These are phyloP conservation scores for Dugesia japonica DNA, from an alignment of 2,888 invertebrate genomes.

Conservation along the genomic window DNA sequence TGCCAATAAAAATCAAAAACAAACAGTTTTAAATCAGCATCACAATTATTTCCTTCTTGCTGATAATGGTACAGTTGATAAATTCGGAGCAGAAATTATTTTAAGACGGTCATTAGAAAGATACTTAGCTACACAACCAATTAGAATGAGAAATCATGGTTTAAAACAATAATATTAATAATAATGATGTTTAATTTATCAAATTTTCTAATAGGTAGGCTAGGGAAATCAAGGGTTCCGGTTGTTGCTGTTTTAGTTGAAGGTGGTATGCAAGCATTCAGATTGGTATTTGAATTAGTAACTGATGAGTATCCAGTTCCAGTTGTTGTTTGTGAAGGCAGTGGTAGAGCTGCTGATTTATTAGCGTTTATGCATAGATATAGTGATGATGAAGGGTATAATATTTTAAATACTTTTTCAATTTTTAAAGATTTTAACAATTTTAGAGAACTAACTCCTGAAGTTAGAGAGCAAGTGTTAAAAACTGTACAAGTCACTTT, in stretches of 20 bases:
- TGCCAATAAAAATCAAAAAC: slow-evolving; percentile 51
- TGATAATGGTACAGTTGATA: slow-evolving; percentile 88
- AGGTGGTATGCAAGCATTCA: slow-evolving; percentile 87
- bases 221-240: slow-evolving; percentile 57
- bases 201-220: too few species aligned
- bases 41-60: slow-evolving; percentile 92
- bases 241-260: slow-evolving; percentile 91
- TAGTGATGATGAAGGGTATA: slow-evolving; percentile 53
- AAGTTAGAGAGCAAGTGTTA: slow-evolving; percentile 74
- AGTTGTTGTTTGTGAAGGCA: slow-evolving; percentile 90
- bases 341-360: slow-evolving; percentile 68
- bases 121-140: slow-evolving; percentile 78
- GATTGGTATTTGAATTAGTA: slow-evolving; percentile 85
- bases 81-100: slow-evolving; percentile 62
- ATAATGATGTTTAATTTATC: too few species aligned
- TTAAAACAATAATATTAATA: too few species aligned
- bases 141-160: slow-evolving; percentile 61
- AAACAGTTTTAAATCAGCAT: slow-evolving; percentile 80
- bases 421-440: too few species aligned
- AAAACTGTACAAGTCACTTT: slow-evolving; percentile 72
- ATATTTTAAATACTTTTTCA: too few species aligned
- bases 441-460: slow-evolving; percentile 58
- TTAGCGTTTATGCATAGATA: slow-evolving; percentile 47
- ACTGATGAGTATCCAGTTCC: slow-evolving; percentile 91
- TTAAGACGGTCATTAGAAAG: slow-evolving; percentile 80